phyloP scores from a whole-genome alignment of 2,888 invertebrate species.

The Anorthoa munda region DNA sequence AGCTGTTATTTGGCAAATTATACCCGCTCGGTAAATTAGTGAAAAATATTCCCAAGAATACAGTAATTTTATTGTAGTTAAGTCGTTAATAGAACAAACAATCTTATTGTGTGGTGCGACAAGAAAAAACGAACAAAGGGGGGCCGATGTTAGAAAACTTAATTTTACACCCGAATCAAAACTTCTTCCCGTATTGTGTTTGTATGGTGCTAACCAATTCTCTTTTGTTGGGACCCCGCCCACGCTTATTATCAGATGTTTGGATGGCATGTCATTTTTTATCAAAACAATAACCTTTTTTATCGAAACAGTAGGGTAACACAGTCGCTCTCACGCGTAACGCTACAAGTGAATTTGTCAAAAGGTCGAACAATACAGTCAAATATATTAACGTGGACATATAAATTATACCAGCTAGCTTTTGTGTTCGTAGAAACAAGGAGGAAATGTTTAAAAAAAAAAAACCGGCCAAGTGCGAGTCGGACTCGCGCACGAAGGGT shows the following conservation, averaged over 20 bases:
- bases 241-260: constrained; percentile 89
- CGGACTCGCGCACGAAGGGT: no score
- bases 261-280: constrained; percentile 89
- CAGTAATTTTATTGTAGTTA: constrained; percentile 76
- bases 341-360: constrained; percentile 81
- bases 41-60: constrained; percentile 63
- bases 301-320: constrained; percentile 77
- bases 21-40: constrained; percentile 64
- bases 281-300: constrained; percentile 89
- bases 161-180: constrained; percentile 90
- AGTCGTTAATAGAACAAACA: constrained; percentile 83
- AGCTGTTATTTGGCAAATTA: constrained; percentile 69
- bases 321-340: constrained; percentile 78
- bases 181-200: constrained; percentile 84
- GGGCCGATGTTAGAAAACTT: constrained; percentile 84
- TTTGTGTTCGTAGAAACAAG: constrained; percentile 45
- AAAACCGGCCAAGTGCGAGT: no score
- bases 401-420: constrained; percentile 72
- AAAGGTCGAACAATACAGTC: constrained; percentile 78
- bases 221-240: constrained; percentile 88
- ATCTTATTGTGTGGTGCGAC: constrained; percentile 77
- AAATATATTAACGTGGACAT: constrained; percentile 80
- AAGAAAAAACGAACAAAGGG: constrained; percentile 82
- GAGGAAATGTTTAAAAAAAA: constrained; percentile 15
- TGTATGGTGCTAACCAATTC: constrained; percentile 88